A percentile compares a stretch with the other conserved stretches of the same genome.
Evolutionary conservation across 1,140 invertebrate species (phyloP).

Genomic region (Tetranychus cinnabarinus): DNA sequence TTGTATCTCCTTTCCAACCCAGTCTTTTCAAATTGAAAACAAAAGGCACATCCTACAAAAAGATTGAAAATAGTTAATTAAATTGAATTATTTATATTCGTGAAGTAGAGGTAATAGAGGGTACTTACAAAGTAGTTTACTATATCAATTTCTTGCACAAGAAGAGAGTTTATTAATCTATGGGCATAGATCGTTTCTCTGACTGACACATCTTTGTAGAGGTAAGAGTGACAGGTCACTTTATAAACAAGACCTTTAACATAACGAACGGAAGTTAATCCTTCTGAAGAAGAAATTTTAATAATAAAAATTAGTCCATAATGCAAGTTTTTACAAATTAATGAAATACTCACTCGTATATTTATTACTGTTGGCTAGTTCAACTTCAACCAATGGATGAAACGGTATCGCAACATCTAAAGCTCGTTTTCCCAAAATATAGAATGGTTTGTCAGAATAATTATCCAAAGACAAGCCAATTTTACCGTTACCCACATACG

Average conservation of each 20-base stretch:
- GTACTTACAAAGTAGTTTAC: constrained; percentile 36
- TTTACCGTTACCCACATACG: constrained; percentile 17
- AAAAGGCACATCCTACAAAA: constrained; percentile 9
- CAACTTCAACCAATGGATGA: constrained; percentile 40
- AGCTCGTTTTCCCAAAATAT: constrained; percentile 31
- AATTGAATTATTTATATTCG: neutral
- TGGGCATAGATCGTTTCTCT: constrained; percentile 38
- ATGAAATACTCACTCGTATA: constrained; percentile 31
- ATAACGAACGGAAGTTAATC: constrained; percentile 7
- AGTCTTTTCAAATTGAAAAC: constrained; percentile 10
- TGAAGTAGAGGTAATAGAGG: constrained; percentile 11
- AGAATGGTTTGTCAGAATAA: constrained; percentile 17
- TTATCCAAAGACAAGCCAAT: constrained; percentile 16
- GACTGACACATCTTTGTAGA: constrained; percentile 33
- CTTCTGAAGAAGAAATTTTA: constrained; percentile 2
- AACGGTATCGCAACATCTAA: constrained; percentile 43
- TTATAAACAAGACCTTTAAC: neutral
- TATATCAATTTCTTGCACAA: constrained; percentile 53
- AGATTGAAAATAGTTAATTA: neutral
- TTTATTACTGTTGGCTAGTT: constrained; percentile 20
- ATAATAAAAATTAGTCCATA: constrained; percentile 2
- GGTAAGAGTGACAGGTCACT: constrained; percentile 1
- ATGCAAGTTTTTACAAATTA: constrained; percentile 8
- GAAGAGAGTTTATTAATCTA: constrained; percentile 25
- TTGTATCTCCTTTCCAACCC: constrained; percentile 15